Evolutionary conservation across 2,888 invertebrate species (phyloP), one percentile per base, ranked within the genome.

Genomic region (Biston betularia): DNA sequence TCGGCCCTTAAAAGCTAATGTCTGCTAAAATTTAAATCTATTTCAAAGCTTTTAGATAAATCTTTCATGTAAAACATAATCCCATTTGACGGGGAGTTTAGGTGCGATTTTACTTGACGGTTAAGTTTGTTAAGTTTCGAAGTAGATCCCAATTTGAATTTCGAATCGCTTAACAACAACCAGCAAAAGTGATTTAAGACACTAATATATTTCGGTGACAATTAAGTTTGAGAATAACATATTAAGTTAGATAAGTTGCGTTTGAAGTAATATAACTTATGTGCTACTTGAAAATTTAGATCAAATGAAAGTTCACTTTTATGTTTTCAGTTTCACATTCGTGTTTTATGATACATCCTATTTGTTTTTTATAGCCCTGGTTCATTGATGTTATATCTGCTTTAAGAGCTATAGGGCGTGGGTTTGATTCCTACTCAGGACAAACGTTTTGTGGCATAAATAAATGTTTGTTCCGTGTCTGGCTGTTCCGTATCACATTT

Each of bases 121-220:
- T 38, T 45, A 56, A 56, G 34, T 56, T 56, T n/a, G 34, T 34
- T 33, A 56, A 56, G 34, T 45, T 56, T 34, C 34, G 34, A 24
- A 40, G 54, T 15, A 24, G 42, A 44, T 56, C 34, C n/a, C 14
- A 45, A 54, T 34, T 14, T 56, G 14, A 56, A 45, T 56, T 56
- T 9, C n/a, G 10, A 56, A 45, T 56, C 56, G 45, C 14, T 56
- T 53, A 42, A 40, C 53, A 42, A 42, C 40, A 54, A 38, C 15
- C 24, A 24, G 53, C 38, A 15, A 53, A 53, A 5, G 40, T 15
- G 53, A 40, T 53, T 40, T 15, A 10, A 15, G 38, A 15, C 53
- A 40, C 15, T 53, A 38, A 53, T 40, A 53, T 53, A 9, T 53
- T 53, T 53, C 38, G 38, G 15, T 40, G 14, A 11, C 38, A 53